Evolutionary conservation across 1,140 invertebrate species (phyloP).

Genomic region (Dendrolimus kikuchii): DNA sequence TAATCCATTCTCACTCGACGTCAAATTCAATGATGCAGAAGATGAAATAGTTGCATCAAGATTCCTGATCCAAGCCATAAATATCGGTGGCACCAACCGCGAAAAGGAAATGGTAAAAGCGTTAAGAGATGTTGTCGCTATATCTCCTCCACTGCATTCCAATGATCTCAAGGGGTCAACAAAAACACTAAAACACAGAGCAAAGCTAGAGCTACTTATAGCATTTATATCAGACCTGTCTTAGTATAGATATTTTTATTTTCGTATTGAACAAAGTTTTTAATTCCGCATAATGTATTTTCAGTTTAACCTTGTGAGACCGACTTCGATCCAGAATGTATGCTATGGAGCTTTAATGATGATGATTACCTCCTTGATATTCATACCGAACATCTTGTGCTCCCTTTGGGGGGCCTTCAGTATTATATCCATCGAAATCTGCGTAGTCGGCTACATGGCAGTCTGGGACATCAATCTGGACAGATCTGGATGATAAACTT

Average conservation of each 20-base stretch:
- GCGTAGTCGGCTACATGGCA: slow-evolving; percentile 98
- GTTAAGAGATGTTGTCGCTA: slow-evolving; percentile 83
- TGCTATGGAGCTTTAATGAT: slow-evolving; percentile 93
- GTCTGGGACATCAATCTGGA: slow-evolving; percentile 96
- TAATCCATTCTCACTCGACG: slow-evolving; percentile 85
- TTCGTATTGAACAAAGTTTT: no score
- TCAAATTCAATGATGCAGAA: slow-evolving; percentile 85
- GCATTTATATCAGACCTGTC: not conserved
- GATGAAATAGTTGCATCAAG: slow-evolving; percentile 86
- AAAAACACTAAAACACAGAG: no score
- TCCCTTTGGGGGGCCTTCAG: slow-evolving; percentile 96
- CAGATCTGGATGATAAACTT: slow-evolving; percentile 98
- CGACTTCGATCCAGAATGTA: slow-evolving; percentile 94
- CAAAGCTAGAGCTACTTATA: no score
- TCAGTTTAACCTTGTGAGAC: slow-evolving; percentile 93
- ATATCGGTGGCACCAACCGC: slow-evolving; percentile 90
- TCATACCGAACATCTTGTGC: slow-evolving; percentile 95
- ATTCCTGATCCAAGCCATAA: slow-evolving; percentile 92
- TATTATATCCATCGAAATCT: slow-evolving; percentile 95
- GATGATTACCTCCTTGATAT: slow-evolving; percentile 97
- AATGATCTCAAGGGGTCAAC: no score
- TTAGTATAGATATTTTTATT: not conserved
- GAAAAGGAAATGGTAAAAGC: slow-evolving; percentile 93
- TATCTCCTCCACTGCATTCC: slow-evolving; percentile 75
- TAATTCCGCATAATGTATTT: slow-evolving; percentile 49